Evolutionary conservation across 1,140 invertebrate species (phyloP), one percentile per base, ranked within the genome.

Genomic region (Drosophila rufa): DNA sequence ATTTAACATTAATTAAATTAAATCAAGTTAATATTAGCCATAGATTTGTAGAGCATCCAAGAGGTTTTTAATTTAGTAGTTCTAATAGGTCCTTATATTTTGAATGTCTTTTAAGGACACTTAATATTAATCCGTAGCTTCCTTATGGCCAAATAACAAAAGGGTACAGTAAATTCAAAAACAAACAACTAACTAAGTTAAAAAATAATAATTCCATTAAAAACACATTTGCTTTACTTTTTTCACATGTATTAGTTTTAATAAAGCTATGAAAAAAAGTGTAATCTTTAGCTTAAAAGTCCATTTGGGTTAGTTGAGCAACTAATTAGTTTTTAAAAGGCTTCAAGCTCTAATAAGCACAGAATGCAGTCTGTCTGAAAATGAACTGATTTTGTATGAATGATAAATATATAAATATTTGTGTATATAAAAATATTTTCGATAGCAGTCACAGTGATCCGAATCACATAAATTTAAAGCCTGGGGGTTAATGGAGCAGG

Each of bases 401-500:
- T 0, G 33, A 11, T 36, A 30, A 30, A 30, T 30, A 30, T 30
- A 11, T 33, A 9, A 36, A 11, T 36, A 36, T 36, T 36, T 36
- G 33, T 36, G 33, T 36, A 36, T 36, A 42, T n/a, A n/a, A n/a
- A 15, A n/a, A 42, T n/a, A 42, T 42, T n/a, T 42, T 42, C 15
- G 14, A 42, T 7, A 6, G 40, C 40, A 55, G 51, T 55, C 51
- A 19, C 30, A 38, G 51, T 55, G 51, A 38, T 55, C 4, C 33
- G 15, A 22, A 38, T 60, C n/a, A 60, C 46, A 60, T 33, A n/a
- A 4, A 15, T 25, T 22, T 11, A 22, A 27, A 19, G 14, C 12
- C 17, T 25, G 4, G n/a, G 30, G n/a, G 7, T 45, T 70, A 90
- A 43, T 87, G 84, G n/a, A 92, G 61, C 60, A 91, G 55, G 42